Base-by-base conservation (phyloP, 2,888 invertebrate genomes). In the Neoitamus cyanurus region DNA sequence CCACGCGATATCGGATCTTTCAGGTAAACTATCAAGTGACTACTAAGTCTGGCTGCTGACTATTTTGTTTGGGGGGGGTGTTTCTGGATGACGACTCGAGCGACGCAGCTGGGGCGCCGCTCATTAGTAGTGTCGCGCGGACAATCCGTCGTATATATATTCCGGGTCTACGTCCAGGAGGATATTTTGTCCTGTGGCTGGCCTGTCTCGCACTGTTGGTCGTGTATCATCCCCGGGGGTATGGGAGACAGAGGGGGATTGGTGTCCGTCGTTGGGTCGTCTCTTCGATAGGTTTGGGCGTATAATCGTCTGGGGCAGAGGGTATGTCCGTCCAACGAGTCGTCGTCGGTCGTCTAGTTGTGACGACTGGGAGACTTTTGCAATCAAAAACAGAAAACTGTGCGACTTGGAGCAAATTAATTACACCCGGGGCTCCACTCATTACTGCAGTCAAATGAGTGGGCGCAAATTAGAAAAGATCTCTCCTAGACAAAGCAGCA, bases 401-500 rank as follows among this genome's bases (percentile, higher is more conserved):
- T 31, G 31, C 5, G 42, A 42, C 42, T 34, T 73, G 36, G 9
- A 75, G 42, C 15, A 75, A 75, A 75, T 75, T 75, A 75, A 75
- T 75, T 75, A 75, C 75, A 75, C 36, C 34, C 42, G 36, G 36
- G 15, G 20, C 36, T 75, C 25, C 0, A 6, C 58, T 75, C 36
- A 75, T 75, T 75, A 75, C 36, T 75, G 75, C 75, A 75, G 75
- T 37, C 75, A 37, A 75, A 75, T 75, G 37, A 75, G 75, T 25
- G 36, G 75, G 25, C 20, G 36, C 15, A 75, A 37, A 37, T 37
- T 34, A 37, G 75, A 37, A 58, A 58, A 58, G 9, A 58, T 42
- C 4, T n/a, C 42, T 9, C 3, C 15, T 20, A 15, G 3, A 58
- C 3, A 58, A 58, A 58, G 15, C 20, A 48, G 20, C n/a, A n/a